Evolutionary conservation across 2,888 invertebrate genomes (phyloP).

Genomic region (Romanomermis culicivorax): DNA sequence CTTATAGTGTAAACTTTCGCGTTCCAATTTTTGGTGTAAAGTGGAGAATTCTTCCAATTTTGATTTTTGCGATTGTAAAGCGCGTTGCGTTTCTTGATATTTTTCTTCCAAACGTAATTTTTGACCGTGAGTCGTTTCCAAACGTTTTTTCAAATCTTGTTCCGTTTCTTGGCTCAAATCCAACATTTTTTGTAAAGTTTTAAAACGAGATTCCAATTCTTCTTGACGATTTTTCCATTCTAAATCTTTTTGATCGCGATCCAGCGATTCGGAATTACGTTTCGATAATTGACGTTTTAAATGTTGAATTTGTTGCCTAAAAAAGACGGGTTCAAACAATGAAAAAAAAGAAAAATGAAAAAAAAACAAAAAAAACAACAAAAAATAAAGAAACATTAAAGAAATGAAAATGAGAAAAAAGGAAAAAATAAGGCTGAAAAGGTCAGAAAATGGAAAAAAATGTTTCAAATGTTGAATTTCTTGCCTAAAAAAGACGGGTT

Average conservation of each 20-base stretch:
- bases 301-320: background rate
- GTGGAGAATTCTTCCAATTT: background rate
- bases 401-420: no score
- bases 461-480: background rate
- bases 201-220: background rate
- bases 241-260: background rate
- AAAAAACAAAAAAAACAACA: no score
- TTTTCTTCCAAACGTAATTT: background rate
- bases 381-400: no score
- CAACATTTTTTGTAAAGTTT: constrained; percentile 1
- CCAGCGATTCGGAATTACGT: background rate
- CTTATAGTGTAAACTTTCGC: background rate
- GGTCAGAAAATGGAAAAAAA: no score
- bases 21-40: constrained; percentile 3
- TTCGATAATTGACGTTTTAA: background rate
- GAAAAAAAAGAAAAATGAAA: no score
- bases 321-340: no score
- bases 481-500: constrained; percentile 2
- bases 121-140: constrained; percentile 3
- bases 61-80: background rate
- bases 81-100: constrained; percentile 1
- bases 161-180: constrained; percentile 6
- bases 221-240: background rate
- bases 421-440: no score
- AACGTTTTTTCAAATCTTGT: constrained; percentile 1